Conservation (phyloP, 53 echinoderm and acorn worm species). For the Luidia sarsii region DNA sequence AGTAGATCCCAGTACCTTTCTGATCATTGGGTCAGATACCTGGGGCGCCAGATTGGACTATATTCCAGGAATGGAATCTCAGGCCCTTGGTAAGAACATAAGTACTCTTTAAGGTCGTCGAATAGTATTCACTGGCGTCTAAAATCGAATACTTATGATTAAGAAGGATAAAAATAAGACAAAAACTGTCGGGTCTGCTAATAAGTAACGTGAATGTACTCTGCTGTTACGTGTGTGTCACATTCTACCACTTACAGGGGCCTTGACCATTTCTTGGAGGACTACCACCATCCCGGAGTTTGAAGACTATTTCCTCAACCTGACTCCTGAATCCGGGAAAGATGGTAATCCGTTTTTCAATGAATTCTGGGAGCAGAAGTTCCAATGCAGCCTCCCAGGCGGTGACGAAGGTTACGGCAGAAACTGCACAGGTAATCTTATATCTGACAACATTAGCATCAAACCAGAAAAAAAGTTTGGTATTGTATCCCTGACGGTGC, state of each 20-base stretch:
- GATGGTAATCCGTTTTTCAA: conserved; percentile 62
- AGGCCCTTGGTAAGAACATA: conserved; percentile 40
- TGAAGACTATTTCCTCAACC: conserved; percentile 47
- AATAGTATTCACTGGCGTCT: background rate
- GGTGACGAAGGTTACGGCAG: conserved; percentile 10
- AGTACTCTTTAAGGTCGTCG: background rate
- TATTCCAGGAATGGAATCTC: conserved; percentile 35
- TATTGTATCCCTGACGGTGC: background rate
- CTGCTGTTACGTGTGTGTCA: too few relatives aligned
- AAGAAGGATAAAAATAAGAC: background rate
- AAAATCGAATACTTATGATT: background rate
- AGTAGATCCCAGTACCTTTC: conserved; percentile 12
- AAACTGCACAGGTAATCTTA: conserved; percentile 56
- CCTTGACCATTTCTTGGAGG: conserved; percentile 49
- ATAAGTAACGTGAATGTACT: too few relatives aligned
- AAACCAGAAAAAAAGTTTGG: background rate
- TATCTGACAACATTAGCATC: background rate
- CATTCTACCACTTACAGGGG: conserved; percentile 50
- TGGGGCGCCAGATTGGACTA: conserved; percentile 24
- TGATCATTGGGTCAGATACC: conserved; percentile 42
- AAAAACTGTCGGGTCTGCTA: too few relatives aligned
- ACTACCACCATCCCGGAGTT: conserved; percentile 40
- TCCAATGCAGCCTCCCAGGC: conserved; percentile 61
- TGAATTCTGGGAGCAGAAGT: conserved; percentile 66
- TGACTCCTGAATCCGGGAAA: conserved; percentile 39